Evolutionary conservation across 2,113 vertebrate species (phyloP).

Genomic region (Apteryx owenii): DNA sequence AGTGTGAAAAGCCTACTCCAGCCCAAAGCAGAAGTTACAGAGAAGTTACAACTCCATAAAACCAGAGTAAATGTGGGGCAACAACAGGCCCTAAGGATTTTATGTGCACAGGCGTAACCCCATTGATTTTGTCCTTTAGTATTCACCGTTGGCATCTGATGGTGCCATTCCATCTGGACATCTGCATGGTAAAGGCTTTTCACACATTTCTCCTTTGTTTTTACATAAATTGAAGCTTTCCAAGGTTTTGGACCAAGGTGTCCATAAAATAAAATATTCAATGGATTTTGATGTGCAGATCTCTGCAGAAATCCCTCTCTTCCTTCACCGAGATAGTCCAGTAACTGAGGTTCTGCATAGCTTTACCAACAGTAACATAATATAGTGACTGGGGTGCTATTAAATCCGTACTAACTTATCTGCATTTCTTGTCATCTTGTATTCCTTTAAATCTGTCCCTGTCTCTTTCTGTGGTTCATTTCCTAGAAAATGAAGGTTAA

Average conservation of each 20-base stretch:
- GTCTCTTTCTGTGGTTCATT: neutral
- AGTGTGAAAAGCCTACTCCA: neutral
- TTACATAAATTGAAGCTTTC: neutral
- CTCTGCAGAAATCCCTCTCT: neutral
- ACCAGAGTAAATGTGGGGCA: neutral
- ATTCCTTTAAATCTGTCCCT: neutral
- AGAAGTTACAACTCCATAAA: neutral
- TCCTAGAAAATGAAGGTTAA: neutral
- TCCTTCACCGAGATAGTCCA: neutral
- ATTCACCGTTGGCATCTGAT: neutral
- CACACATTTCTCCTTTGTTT: neutral
- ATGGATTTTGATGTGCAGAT: neutral
- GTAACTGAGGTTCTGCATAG: neutral
- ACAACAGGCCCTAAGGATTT: neutral
- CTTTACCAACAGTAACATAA: neutral
- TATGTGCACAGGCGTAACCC: neutral
- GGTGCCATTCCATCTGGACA: neutral
- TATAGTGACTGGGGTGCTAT: neutral
- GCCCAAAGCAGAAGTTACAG: neutral
- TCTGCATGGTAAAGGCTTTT: neutral
- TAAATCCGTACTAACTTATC: neutral
- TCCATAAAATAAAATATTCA: neutral
- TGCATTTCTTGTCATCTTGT: neutral
- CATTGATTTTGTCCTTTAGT: neutral
- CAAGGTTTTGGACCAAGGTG: neutral